Evolutionary conservation across 1,140 invertebrate species (phyloP).

Genomic region (Limonius californicus): DNA sequence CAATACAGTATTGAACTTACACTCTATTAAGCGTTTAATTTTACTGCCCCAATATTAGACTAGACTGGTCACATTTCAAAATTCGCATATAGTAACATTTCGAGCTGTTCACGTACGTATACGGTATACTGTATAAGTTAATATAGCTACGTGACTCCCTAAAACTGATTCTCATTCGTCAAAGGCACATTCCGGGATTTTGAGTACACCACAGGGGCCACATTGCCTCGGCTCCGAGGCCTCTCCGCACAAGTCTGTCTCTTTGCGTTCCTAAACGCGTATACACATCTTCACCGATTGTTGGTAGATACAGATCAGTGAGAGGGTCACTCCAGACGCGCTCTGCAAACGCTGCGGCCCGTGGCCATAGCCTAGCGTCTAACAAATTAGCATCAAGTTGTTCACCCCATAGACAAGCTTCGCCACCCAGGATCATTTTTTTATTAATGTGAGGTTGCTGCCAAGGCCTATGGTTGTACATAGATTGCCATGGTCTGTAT

Average conservation of each 20-base stretch:
- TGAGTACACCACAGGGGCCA: slow-evolving; percentile 73
- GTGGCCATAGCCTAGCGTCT: slow-evolving; percentile 66
- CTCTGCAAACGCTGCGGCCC: slow-evolving; percentile 63
- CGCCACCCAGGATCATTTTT: slow-evolving; percentile 57
- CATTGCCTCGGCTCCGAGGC: slow-evolving; percentile 63
- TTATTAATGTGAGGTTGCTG: slow-evolving; percentile 39
- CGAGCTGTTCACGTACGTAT: not conserved
- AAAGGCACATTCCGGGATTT: slow-evolving; percentile 68
- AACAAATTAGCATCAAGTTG: slow-evolving; percentile 58
- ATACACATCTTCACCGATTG: slow-evolving; percentile 56
- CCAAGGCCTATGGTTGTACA: slow-evolving; percentile 79
- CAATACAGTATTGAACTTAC: not conserved
- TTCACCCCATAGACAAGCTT: slow-evolving; percentile 70
- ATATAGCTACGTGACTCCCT: slow-evolving; percentile 16
- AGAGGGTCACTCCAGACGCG: slow-evolving; percentile 52
- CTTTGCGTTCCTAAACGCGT: slow-evolving; percentile 62
- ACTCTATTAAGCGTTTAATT: not conserved
- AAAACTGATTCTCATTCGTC: slow-evolving; percentile 29
- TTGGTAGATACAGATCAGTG: slow-evolving; percentile 28
- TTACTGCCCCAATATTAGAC: not conserved
- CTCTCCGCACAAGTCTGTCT: slow-evolving; percentile 57
- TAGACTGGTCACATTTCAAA: not conserved
- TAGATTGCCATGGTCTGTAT: slow-evolving; percentile 77
- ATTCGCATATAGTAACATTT: not conserved
- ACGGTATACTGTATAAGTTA: not conserved